Evolutionary conservation across 2,113 vertebrate species (phyloP), one percentile per base, ranked within the genome.

Genomic region (Spheniscus mendiculus): DNA sequence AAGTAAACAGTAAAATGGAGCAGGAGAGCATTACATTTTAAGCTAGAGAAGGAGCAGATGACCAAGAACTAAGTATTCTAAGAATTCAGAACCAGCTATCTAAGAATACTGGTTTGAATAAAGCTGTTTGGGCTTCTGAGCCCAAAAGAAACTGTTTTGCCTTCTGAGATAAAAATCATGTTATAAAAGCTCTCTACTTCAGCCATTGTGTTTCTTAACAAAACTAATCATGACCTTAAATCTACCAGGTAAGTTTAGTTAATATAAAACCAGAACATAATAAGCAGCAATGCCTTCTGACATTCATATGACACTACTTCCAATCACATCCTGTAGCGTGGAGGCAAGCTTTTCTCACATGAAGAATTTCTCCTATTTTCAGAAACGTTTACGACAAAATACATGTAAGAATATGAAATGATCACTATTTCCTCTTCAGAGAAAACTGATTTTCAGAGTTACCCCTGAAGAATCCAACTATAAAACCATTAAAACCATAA

Each of bases 41-140:
- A 91, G 22, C 32, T 59, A n/a, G 10, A 73, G 23, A 79, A 89
- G 45, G 34, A 80, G 12, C 9, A 92, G 59, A 71, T 83, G 87
- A 95, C 34, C 52, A 76, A 80, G 66, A 90, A 70, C 13, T 9
- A 70, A 87, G 65, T 52, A 63, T 40, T 69, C 61, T 56, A 78
- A 61, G 49, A 96, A 91, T n/a, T 91, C 84, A 74, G 61, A 79
- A 63, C 9, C 10, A 72, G 73, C 94, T 95, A 95, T 96, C 89
- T 81, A 96, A 55, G 72, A 96, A 92, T 17, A 63, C 3, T 53
- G n/a, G 9, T 50, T 94, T 87, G 58, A 61, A 95, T 47, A 81
- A 83, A 82, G 76, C n/a, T 84, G 56, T 15, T 42, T 42, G 13
- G 42, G 42, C 42, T 42, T 42, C 42, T 42, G 42, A 42, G 42